Evolutionary conservation across 2,888 invertebrate species (phyloP).

Genomic region (Galerucella nymphaeae): DNA sequence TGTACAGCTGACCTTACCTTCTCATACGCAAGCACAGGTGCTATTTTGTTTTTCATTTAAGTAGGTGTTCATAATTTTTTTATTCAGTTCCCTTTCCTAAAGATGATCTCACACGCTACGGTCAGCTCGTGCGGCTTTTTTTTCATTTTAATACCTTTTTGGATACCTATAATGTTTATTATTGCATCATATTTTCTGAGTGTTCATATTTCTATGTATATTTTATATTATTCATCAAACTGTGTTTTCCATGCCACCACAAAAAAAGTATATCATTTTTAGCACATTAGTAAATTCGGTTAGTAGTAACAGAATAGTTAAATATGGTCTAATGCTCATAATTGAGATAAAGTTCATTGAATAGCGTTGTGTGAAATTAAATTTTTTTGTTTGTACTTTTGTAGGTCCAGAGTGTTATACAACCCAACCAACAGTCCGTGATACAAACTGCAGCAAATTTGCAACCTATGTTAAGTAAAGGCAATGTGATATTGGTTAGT

Average conservation of each 20-base stretch:
- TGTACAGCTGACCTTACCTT: conserved; percentile 85
- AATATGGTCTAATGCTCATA: too few species aligned
- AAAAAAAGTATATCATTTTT: too few species aligned
- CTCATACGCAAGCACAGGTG: conserved; percentile 74
- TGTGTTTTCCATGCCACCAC: too few species aligned
- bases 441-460: conserved; percentile 92
- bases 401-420: conserved; percentile 94
- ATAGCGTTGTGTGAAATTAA: too few species aligned
- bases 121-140: too few species aligned
- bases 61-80: neutral
- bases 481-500: conserved; percentile 88
- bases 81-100: too few species aligned
- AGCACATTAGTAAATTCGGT: too few species aligned
- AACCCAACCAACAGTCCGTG: conserved; percentile 94
- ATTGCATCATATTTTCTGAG: neutral
- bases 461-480: conserved; percentile 85
- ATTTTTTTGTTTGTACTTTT: conserved; percentile 31
- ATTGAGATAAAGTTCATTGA: too few species aligned
- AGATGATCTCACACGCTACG: too few species aligned
- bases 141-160: neutral
- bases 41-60: conserved; percentile 15
- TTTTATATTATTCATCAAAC: too few species aligned
- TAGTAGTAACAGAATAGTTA: too few species aligned
- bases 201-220: neutral
- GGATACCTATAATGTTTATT: neutral